A percentile compares a stretch with the other conserved stretches of the same genome.
These are phyloP conservation scores for Eonycteris spelaea DNA, from an alignment of 2,113 vertebrate species.

Conservation along the genomic window DNA sequence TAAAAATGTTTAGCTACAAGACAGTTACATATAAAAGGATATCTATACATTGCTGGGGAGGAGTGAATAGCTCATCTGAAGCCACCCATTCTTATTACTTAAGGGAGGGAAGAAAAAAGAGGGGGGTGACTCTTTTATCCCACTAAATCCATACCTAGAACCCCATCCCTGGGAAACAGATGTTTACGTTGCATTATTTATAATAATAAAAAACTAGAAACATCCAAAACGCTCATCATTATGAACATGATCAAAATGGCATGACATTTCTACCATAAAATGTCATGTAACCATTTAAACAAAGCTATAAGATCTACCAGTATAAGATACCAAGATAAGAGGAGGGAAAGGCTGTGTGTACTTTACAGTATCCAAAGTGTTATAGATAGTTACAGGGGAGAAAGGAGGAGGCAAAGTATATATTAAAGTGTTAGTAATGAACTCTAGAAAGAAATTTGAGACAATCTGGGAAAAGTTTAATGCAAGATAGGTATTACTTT, in stretches of 20 bases:
- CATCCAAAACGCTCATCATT: not conserved
- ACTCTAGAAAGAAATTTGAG: not conserved
- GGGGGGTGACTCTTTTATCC: not conserved
- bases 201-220: not conserved
- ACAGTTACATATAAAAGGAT: not conserved
- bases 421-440: not conserved
- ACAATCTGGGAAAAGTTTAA: not conserved
- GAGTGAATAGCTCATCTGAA: not conserved
- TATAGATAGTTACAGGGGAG: not conserved
- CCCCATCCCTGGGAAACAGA: not conserved
- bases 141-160: not conserved
- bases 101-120: not conserved
- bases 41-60: no score
- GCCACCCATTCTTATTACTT: not conserved
- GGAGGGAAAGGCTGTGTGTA: not conserved
- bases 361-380: not conserved
- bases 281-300: not conserved
- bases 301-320: not conserved
- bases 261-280: not conserved
- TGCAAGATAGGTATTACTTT: not conserved
- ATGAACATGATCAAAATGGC: not conserved
- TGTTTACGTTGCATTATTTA: not conserved
- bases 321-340: not conserved
- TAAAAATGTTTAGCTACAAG: not conserved
- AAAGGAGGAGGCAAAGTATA: not conserved